phyloP scores from a whole-genome alignment of 2,113 vertebrate genomes.

The Microtus richardsoni region DNA sequence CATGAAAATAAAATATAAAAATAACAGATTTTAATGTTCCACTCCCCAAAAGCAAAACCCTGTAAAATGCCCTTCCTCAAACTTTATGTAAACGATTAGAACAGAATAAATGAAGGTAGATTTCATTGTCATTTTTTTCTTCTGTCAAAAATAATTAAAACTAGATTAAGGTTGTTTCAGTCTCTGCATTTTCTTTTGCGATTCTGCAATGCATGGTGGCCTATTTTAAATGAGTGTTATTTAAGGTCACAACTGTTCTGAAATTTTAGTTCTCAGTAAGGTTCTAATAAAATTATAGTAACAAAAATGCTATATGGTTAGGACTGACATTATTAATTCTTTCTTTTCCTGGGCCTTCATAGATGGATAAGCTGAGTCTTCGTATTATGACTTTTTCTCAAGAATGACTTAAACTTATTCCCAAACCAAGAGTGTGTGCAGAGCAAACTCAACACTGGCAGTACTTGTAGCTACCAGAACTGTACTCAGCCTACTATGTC shows the following conservation, averaged over 20 bases:
- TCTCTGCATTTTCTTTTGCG: constrained; percentile 15
- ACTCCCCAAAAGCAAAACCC: constrained; percentile 37
- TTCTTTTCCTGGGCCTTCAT: neutral
- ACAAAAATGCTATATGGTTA: neutral
- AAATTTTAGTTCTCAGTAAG: constrained; percentile 49
- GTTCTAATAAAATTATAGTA: constrained; percentile 43
- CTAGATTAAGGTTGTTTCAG: constrained; percentile 29
- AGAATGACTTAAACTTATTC: neutral
- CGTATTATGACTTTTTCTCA: neutral
- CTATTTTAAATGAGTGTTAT: constrained; percentile 58
- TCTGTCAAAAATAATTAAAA: constrained; percentile 74
- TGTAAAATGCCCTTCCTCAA: constrained; percentile 45
- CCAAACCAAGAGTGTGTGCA: neutral
- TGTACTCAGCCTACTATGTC: neutral
- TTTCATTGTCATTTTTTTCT: constrained; percentile 17
- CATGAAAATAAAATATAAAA: constrained; percentile 71
- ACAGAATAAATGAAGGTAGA: constrained; percentile 32
- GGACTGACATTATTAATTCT: neutral
- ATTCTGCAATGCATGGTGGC: neutral
- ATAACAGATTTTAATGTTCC: constrained; percentile 70
- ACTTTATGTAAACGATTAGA: neutral
- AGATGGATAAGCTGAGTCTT: constrained; percentile 1
- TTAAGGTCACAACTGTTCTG: constrained; percentile 57
- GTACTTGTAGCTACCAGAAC: neutral
- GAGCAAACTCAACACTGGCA: neutral